Base-by-base conservation (phyloP, 2,888 invertebrate genomes). In the Apotomis betuletana region DNA sequence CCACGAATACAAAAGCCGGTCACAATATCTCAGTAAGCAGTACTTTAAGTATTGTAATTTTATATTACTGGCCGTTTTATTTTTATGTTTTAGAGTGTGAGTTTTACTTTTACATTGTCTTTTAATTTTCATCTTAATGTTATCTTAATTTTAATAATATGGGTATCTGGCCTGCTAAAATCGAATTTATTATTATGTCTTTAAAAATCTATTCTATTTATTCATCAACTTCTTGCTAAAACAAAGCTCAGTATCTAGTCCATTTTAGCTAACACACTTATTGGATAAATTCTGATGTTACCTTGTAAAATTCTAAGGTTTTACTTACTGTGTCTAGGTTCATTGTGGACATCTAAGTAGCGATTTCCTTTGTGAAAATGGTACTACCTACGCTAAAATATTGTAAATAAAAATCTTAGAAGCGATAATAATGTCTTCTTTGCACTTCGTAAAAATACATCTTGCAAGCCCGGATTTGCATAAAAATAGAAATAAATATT, bases 361-460 rank as follows among this genome's bases (percentile, higher is more conserved):
- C 51, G 51, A 59, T 67, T 67, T 59, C 59, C 59, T 60, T 52
- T 67, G 67, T 60, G 67, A 52, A 67, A 65, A 55, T 55, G 64
- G 10, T 65, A 44, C 64, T 59, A 6, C 6, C 64, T 59, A 6
- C 6, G 38, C 41, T n/a, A 41, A 65, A 65, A 44, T 44, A 41
- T 64, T 64, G 55, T 8, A 46, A 44, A 65, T 0, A 55, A 60
- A 41, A 41, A 59, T 59, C 59, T 59, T 12, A 38, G 51, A 59
- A 67, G 52, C 27, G 51, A 49, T 27, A 27, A 52, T 67, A 60
- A 60, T 67, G 59, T 51, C 13, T 15, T 41, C 41, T 54, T 41
- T 51, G 67, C n/a, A 15, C 52, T 63, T 8, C 13, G 46, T 3
- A 3, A 13, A 9, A 55, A 0, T 55, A 36, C 10, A 55, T 10